phyloP scores from a whole-genome alignment of 2,797 vertebrate genomes.

The Pseudocheirus occidentalis region DNA sequence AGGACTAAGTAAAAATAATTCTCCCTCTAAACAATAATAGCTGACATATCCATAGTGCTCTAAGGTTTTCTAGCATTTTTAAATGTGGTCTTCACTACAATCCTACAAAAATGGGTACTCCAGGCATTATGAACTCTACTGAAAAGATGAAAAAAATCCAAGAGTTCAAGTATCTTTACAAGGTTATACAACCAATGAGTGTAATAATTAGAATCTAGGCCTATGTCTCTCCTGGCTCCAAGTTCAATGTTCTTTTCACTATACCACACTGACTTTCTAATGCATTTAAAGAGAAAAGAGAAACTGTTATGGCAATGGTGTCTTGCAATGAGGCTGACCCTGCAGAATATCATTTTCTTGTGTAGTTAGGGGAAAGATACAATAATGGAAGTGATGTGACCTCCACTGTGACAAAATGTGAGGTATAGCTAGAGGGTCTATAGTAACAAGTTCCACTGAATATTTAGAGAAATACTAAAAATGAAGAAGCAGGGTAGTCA shows the following conservation, averaged over 20 bases:
- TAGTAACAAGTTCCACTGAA: not conserved
- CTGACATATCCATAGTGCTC: not conserved
- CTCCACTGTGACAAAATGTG: not conserved
- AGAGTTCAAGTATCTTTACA: not conserved
- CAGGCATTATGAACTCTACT: not conserved
- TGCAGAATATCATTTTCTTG: not conserved
- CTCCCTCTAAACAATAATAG: not conserved
- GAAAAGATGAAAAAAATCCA: not conserved
- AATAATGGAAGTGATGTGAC: not conserved
- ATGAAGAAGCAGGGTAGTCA: not conserved
- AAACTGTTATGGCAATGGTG: not conserved
- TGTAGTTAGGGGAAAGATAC: not conserved
- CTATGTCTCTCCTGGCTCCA: not conserved
- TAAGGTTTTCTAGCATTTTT: not conserved
- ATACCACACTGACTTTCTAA: not conserved
- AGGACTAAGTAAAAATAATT: not conserved
- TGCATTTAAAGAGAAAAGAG: not conserved
- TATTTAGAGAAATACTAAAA: not conserved
- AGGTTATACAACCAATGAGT: not conserved
- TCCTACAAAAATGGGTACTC: not conserved
- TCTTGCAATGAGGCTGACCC: not conserved
- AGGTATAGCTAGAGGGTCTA: not conserved
- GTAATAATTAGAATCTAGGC: not conserved
- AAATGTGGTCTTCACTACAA: not conserved
- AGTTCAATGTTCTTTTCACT: not conserved